Evolutionary conservation across 2,797 vertebrate species (phyloP).

Genomic region (Sebastiscus albofasciatus): DNA sequence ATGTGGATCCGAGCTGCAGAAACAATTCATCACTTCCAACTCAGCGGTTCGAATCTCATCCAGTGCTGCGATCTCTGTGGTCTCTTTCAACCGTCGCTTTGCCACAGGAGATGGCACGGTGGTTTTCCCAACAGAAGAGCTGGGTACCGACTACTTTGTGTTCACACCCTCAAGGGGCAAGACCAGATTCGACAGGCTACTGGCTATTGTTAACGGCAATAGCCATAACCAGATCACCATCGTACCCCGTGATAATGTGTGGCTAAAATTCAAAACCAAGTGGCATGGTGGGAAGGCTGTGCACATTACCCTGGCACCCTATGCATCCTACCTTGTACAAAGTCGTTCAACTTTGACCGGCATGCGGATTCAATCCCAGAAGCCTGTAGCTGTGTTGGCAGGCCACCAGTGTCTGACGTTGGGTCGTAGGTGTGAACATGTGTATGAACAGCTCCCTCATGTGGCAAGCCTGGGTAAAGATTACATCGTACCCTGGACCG

Average conservation of each 20-base stretch:
- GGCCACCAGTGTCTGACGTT: constrained; percentile 29
- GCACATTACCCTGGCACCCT: constrained; percentile 8
- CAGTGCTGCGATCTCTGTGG: constrained; percentile 23
- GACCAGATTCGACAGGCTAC: accelerated
- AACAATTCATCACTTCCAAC: background rate
- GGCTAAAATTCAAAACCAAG: accelerated
- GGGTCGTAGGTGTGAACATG: background rate
- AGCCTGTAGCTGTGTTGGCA: constrained; percentile 28
- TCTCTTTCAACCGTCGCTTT: background rate
- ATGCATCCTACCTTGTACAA: constrained; percentile 16
- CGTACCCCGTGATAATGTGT: background rate
- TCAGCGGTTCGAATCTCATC: constrained; percentile 43
- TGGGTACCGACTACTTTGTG: constrained; percentile 31
- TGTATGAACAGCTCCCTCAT: constrained; percentile 44
- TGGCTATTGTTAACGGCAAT: constrained; percentile 32
- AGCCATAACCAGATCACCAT: constrained; percentile 19
- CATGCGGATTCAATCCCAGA: background rate
- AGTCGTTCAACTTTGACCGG: background rate
- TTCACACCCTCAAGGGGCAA: background rate
- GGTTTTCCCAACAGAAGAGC: constrained; percentile 2
- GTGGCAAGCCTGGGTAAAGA: constrained; percentile 20
- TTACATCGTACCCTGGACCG: constrained; percentile 8
- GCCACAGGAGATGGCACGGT: constrained; percentile 14
- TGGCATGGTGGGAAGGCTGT: background rate
- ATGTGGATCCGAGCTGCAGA: background rate